Evolutionary conservation across 2,113 vertebrate genomes (phyloP).

Genomic region (Pseudolaguvia tuberculata): DNA sequence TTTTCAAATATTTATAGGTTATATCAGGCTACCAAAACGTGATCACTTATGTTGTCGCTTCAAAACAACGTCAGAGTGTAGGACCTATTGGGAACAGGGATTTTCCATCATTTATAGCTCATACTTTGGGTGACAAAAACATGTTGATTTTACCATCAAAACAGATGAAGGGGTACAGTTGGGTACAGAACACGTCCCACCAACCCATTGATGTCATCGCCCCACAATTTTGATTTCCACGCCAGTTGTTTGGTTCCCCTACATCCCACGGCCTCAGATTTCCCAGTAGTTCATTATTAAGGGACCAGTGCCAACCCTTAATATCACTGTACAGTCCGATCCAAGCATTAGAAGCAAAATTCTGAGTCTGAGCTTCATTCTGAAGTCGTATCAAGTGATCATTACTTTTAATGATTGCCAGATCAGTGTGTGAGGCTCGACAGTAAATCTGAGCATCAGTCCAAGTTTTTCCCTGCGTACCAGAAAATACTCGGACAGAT

Average conservation of each 20-base stretch:
- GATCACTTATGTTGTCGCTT: no score
- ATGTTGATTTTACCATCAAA: conserved; percentile 9
- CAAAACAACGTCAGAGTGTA: no score
- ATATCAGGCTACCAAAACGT: no score
- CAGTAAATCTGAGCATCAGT: conserved; percentile 24
- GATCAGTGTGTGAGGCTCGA: neutral
- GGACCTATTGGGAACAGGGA: no score
- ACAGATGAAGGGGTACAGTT: neutral
- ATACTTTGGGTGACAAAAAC: no score
- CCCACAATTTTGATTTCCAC: neutral
- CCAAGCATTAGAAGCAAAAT: neutral
- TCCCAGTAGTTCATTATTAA: neutral
- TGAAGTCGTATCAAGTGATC: neutral
- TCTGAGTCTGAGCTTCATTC: neutral
- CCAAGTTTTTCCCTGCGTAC: conserved; percentile 13
- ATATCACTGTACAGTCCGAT: neutral
- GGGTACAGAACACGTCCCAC: rapidly evolving
- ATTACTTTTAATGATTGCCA: neutral
- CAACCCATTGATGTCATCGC: rapidly evolving
- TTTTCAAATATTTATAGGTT: no score
- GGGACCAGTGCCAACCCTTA: neutral
- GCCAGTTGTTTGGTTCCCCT: conserved; percentile 4
- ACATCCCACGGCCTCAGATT: rapidly evolving
- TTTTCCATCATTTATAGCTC: no score
- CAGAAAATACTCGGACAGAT: conserved; percentile 4